phyloP scores from a whole-genome alignment of 1,140 invertebrate species.

The Neodiprion pinetum region DNA sequence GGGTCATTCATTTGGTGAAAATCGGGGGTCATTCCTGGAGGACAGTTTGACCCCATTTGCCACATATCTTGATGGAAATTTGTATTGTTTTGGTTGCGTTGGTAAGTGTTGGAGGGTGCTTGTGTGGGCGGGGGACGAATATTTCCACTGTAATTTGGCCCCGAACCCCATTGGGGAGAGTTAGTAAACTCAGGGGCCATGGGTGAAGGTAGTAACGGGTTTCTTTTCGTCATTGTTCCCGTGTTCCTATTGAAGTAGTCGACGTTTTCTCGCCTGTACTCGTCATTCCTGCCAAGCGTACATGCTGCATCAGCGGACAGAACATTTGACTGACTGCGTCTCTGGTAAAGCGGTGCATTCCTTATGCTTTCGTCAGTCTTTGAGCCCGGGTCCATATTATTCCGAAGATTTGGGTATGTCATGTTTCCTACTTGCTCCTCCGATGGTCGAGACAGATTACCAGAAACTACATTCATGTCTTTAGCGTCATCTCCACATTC shows the following conservation, averaged over 20 bases:
- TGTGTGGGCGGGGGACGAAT: neutral
- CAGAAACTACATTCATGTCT: constrained; percentile 24
- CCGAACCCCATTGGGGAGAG: neutral
- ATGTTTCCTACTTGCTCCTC: constrained; percentile 26
- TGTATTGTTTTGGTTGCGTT: constrained; percentile 10
- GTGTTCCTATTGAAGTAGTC: constrained; percentile 25
- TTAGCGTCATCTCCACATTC: neutral
- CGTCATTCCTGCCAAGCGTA: neutral
- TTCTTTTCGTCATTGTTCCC: constrained; percentile 12
- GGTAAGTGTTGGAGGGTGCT: constrained; percentile 13
- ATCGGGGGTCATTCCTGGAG: constrained; percentile 21
- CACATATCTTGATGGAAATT: constrained; percentile 30
- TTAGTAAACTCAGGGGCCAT: neutral
- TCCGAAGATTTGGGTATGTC: constrained; percentile 20
- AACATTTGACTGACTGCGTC: constrained; percentile 11
- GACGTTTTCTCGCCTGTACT: constrained; percentile 18
- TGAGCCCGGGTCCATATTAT: neutral
- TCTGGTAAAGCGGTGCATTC: constrained; percentile 13
- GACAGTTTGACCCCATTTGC: constrained; percentile 20
- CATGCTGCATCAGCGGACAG: neutral
- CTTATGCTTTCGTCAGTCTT: constrained; percentile 20
- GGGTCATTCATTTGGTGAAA: constrained; percentile 22
- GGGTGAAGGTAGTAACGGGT: constrained; percentile 21
- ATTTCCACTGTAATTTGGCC: neutral
- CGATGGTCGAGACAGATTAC: constrained; percentile 25